Conservation (phyloP, 2,888 invertebrate genomes). For the Luffia ferchaultella region DNA sequence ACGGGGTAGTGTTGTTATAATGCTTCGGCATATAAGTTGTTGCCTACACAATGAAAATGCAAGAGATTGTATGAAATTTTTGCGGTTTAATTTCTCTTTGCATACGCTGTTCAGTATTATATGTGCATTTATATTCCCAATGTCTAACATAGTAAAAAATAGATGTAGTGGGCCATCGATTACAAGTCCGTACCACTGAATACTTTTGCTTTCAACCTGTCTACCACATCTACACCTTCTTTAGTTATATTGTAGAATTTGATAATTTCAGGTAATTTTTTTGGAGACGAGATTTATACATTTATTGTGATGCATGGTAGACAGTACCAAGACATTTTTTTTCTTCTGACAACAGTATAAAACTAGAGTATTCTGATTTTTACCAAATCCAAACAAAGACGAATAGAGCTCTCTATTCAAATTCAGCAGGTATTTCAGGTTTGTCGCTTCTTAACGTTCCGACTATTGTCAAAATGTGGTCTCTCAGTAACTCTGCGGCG, state of each 20-base stretch:
- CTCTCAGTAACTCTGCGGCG: slow-evolving; percentile 6
- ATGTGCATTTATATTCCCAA: slow-evolving; percentile 4
- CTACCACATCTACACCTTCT: slow-evolving; percentile 6
- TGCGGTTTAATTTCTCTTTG: background rate
- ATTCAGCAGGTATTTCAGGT: slow-evolving; percentile 13
- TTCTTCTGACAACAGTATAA: background rate
- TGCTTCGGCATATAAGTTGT: background rate
- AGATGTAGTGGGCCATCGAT: slow-evolving; percentile 7
- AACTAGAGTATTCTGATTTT: background rate
- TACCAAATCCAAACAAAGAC: slow-evolving; percentile 1
- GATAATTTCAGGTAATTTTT: slow-evolving; percentile 12
- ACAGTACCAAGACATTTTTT: background rate
- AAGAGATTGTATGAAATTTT: background rate
- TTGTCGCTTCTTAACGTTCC: slow-evolving; percentile 18
- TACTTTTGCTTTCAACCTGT: background rate
- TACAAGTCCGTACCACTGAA: slow-evolving; percentile 5
- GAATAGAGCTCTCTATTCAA: background rate
- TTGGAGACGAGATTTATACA: slow-evolving; percentile 1
- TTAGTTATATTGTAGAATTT: slow-evolving; percentile 13
- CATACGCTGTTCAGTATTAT: background rate
- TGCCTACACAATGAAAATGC: background rate
- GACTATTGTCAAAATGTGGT: slow-evolving; percentile 13
- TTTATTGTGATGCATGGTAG: background rate
- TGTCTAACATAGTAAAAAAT: slow-evolving; percentile 5
- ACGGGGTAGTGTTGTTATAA: background rate